These are phyloP conservation scores for Piscicola geometra DNA, from an alignment of 2,888 invertebrate genomes.

Conservation along the genomic window DNA sequence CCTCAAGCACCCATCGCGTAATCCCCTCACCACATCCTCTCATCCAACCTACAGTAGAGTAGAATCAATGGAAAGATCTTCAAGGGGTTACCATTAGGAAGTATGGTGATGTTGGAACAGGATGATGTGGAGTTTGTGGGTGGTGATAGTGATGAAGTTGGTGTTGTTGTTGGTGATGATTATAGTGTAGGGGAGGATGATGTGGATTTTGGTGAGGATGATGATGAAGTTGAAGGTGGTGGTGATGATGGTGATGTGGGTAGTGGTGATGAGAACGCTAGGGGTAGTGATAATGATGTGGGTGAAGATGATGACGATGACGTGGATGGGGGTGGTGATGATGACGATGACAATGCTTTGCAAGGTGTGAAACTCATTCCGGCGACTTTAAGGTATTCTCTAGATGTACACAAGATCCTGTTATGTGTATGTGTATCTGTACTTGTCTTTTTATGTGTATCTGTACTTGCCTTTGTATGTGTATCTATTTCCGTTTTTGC, in stretches of 20 bases:
- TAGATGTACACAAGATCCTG: conserved; percentile 2
- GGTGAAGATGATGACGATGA: conserved; percentile 29
- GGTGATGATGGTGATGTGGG: conserved; percentile 21
- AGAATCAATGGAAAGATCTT: too few relatives aligned
- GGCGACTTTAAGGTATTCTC: conserved; percentile 2
- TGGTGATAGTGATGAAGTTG: conserved; percentile 23
- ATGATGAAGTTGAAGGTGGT: conserved; percentile 28
- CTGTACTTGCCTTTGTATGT: neutral
- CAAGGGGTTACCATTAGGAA: too few relatives aligned
- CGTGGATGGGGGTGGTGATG: conserved; percentile 16
- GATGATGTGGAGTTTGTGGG: neutral
- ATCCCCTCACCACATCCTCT: too few relatives aligned
- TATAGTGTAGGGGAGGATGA: conserved; percentile 20
- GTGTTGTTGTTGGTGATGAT: conserved; percentile 25
- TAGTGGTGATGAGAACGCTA: conserved; percentile 23
- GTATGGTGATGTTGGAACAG: too few relatives aligned
- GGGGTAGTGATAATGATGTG: conserved; percentile 31
- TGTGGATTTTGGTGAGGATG: conserved; percentile 29
- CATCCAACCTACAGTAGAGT: too few relatives aligned
- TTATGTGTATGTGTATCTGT: conserved; percentile 9
- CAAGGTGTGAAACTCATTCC: conserved; percentile 10
- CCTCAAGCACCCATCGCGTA: too few relatives aligned
- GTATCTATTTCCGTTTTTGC: neutral
- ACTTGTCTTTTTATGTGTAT: neutral
- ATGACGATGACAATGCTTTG: conserved; percentile 8